phyloP scores from a whole-genome alignment of 2,113 vertebrate species.

The Chloroceryle aenea region DNA sequence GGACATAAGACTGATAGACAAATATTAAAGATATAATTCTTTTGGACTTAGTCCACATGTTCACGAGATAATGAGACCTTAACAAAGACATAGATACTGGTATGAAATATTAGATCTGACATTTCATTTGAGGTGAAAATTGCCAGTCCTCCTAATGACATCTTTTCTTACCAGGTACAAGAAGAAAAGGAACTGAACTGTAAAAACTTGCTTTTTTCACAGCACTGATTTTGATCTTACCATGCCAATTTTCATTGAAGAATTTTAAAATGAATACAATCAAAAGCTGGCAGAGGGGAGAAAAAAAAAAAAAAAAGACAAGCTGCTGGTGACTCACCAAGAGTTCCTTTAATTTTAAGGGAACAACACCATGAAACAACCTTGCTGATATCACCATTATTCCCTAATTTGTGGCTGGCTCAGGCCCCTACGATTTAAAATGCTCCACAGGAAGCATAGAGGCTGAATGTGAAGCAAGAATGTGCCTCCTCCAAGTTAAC shows the following conservation, averaged over 20 bases:
- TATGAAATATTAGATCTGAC: slow-evolving; percentile 42
- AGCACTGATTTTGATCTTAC: background rate
- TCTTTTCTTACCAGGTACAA: slow-evolving; percentile 39
- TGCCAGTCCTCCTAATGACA: slow-evolving; percentile 27
- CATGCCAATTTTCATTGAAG: background rate
- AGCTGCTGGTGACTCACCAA: background rate
- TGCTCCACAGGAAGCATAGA: background rate
- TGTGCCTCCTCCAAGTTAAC: background rate
- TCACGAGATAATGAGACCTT: slow-evolving; percentile 51
- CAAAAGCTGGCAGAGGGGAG: background rate
- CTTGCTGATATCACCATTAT: background rate
- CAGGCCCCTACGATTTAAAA: background rate
- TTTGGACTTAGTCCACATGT: slow-evolving; percentile 47
- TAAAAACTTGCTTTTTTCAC: background rate
- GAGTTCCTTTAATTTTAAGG: background rate
- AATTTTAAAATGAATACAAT: background rate
- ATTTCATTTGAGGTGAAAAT: slow-evolving; percentile 59
- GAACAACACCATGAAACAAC: background rate
- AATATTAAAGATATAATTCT: slow-evolving; percentile 47
- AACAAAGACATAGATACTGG: slow-evolving; percentile 35
- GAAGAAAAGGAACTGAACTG: background rate
- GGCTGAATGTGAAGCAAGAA: background rate
- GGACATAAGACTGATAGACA: slow-evolving; percentile 24
- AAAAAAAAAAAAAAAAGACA: background rate
- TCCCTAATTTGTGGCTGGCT: background rate